Evolutionary conservation across 2,888 invertebrate species (phyloP).

Genomic region (Digitonthophagus gazella): DNA sequence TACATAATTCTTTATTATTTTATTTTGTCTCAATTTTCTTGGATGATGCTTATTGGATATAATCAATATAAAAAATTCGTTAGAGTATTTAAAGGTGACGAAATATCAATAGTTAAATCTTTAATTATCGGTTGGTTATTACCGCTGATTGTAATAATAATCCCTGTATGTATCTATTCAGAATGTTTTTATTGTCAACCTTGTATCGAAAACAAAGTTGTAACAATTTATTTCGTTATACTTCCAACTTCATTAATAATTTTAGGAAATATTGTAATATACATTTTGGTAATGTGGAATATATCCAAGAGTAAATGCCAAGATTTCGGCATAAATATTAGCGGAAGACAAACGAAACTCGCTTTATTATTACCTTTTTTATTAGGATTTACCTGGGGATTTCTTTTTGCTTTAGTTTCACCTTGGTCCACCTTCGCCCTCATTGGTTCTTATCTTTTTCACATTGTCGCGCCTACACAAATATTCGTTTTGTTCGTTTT

Average conservation of each 20-base stretch:
- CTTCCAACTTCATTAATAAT: constrained; percentile 22
- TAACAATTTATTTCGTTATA: constrained; percentile 22
- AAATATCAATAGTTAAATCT: constrained; percentile 5
- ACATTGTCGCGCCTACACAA: constrained; percentile 21
- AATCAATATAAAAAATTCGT: constrained; percentile 24
- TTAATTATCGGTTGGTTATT: constrained; percentile 19
- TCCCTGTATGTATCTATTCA: constrained; percentile 16
- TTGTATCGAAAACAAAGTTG: constrained; percentile 16
- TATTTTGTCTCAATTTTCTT: constrained; percentile 22
- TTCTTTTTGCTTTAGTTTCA: constrained; percentile 23
- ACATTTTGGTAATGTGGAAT: constrained; percentile 18
- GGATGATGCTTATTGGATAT: constrained; percentile 25
- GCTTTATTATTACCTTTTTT: constrained; percentile 21
- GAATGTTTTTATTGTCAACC: constrained; percentile 21
- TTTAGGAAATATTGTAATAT: constrained; percentile 19
- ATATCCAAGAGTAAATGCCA: constrained; percentile 20
- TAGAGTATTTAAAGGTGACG: constrained; percentile 15
- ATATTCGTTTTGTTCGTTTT: constrained; percentile 22
- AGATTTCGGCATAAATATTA: constrained; percentile 7
- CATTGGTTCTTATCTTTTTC: constrained; percentile 22
- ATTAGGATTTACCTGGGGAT: constrained; percentile 23
- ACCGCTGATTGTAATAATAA: constrained; percentile 11
- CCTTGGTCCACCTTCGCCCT: constrained; percentile 21
- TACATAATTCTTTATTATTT: constrained; percentile 24
- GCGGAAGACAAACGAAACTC: constrained; percentile 16